phyloP scores from a whole-genome alignment of 2,797 vertebrate species.

The Cuniculus paca region DNA sequence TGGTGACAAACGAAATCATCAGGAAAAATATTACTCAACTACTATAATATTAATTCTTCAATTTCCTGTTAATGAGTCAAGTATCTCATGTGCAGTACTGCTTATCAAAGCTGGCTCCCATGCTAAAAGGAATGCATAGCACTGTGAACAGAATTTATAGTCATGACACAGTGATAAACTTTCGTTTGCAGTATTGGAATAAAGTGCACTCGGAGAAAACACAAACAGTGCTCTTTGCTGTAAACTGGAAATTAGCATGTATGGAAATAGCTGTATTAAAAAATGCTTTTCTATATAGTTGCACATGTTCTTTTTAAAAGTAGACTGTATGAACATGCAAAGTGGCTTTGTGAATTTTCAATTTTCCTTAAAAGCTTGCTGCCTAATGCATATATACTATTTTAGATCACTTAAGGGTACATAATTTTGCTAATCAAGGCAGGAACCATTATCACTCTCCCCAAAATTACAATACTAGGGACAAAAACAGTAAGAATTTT shows the following conservation, averaged over 20 bases:
- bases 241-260: neutral
- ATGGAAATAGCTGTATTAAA: conserved; percentile 22
- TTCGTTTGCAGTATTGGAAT: conserved; percentile 34
- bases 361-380: neutral
- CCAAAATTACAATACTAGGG: conserved; percentile 15
- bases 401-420: neutral
- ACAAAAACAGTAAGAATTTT: conserved; percentile 43
- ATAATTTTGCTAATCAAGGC: neutral
- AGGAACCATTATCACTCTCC: conserved; percentile 10
- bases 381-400: neutral
- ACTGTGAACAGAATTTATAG: conserved; percentile 33
- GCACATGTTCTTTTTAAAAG: conserved; percentile 8
- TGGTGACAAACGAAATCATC: neutral
- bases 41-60: neutral
- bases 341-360: conserved; percentile 23
- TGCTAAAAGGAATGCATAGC: neutral
- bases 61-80: neutral
- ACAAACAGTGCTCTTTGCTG: neutral
- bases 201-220: neutral
- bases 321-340: conserved; percentile 31
- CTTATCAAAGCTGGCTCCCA: neutral
- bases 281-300: neutral
- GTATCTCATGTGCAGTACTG: neutral
- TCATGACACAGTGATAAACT: neutral
- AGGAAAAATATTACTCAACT: neutral